These are phyloP conservation scores for Microplitis demolitor DNA, from an alignment of 1,140 invertebrate species.

Conservation along the genomic window DNA sequence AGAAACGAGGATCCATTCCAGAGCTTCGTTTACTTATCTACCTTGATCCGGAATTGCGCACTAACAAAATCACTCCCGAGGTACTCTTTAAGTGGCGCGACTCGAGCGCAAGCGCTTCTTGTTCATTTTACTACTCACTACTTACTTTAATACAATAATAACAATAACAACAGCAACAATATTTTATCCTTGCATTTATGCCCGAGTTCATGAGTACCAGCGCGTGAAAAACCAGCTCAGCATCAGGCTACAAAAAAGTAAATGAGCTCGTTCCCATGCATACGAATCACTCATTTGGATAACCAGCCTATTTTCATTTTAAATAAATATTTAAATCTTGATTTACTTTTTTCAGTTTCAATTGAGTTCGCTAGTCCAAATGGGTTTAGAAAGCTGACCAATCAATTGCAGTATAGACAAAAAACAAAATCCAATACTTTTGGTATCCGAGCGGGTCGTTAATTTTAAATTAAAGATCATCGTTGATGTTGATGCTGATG, in stretches of 20 bases:
- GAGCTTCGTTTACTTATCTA: constrained; percentile 40
- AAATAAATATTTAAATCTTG: too few relatives aligned
- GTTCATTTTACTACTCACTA: neutral
- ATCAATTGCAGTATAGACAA: too few relatives aligned
- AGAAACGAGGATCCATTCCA: constrained; percentile 37
- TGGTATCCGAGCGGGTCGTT: too few relatives aligned
- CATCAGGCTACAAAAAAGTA: neutral
- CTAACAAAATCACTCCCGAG: constrained; percentile 15
- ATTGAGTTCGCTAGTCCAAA: too few relatives aligned
- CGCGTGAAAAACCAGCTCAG: neutral
- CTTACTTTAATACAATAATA: too few relatives aligned
- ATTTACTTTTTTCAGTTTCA: too few relatives aligned
- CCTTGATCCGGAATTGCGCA: constrained; percentile 22
- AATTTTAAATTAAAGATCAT: too few relatives aligned
- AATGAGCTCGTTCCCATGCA: neutral
- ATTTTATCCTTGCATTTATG: neutral
- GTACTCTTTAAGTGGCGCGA: neutral
- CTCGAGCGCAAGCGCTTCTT: neutral
- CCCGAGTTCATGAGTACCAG: neutral
- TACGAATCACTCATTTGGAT: too few relatives aligned
- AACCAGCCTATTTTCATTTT: too few relatives aligned
- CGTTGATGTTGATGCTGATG: neutral
- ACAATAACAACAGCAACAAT: neutral
- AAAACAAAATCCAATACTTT: too few relatives aligned
- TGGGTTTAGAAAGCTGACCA: too few relatives aligned